Evolutionary conservation across 1,140 invertebrate genomes (phyloP).

Genomic region (Teleopsis dalmanni): DNA sequence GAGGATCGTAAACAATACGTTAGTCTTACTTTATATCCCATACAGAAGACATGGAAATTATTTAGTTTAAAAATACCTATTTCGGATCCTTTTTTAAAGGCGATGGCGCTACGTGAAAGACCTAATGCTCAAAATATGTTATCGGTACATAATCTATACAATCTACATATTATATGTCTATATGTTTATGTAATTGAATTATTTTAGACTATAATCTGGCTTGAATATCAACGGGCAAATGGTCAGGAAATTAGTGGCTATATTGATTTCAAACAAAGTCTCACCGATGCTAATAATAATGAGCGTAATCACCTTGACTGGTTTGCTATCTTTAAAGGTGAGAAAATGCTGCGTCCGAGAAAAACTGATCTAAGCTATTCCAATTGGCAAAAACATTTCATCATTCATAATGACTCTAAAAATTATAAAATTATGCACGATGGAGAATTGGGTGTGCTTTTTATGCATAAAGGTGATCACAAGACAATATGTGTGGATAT

Average conservation of each 20-base stretch:
- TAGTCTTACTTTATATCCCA: constrained; percentile 21
- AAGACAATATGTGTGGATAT: constrained; percentile 28
- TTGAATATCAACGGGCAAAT: constrained; percentile 13
- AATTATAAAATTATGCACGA: constrained; percentile 31
- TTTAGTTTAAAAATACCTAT: constrained; percentile 16
- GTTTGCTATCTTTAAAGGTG: constrained; percentile 22
- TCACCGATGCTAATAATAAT: constrained; percentile 13
- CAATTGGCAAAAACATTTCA: constrained; percentile 17
- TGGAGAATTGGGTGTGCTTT: constrained; percentile 26
- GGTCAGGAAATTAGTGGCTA: constrained; percentile 35
- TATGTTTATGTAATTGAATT: no score
- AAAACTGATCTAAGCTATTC: constrained; percentile 28
- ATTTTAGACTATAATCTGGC: constrained; percentile 40
- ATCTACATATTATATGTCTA: no score
- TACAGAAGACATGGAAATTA: background rate
- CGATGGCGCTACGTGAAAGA: constrained; percentile 23
- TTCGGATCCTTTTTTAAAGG: constrained; percentile 23
- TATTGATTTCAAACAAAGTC: constrained; percentile 33
- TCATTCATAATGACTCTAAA: constrained; percentile 24
- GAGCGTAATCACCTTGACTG: constrained; percentile 20
- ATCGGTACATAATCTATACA: constrained; percentile 18
- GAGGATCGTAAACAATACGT: constrained; percentile 17
- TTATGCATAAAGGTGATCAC: constrained; percentile 36
- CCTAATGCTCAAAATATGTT: constrained; percentile 26
- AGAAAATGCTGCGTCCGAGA: constrained; percentile 18